These are phyloP conservation scores for Neoseiulus cucumeris DNA, from an alignment of 1,140 invertebrate genomes.

Conservation along the genomic window DNA sequence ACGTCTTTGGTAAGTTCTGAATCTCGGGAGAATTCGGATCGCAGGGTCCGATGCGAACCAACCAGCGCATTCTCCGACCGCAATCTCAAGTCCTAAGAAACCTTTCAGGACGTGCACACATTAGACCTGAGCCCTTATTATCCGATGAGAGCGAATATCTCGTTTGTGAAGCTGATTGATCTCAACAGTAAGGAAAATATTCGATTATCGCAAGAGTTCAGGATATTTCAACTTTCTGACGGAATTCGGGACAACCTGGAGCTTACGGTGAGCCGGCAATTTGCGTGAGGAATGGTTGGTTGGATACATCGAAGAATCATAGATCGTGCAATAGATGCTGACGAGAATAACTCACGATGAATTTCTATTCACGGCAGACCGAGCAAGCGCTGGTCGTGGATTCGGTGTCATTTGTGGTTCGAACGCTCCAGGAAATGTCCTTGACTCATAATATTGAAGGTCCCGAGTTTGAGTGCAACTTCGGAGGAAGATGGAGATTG, in stretches of 20 bases:
- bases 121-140: background rate
- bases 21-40: background rate
- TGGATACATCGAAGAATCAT: too few relatives aligned
- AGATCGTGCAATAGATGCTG: too few relatives aligned
- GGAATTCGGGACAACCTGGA: background rate
- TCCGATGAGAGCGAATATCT: background rate
- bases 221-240: background rate
- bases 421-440: background rate
- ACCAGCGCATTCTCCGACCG: too few relatives aligned
- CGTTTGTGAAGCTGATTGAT: background rate
- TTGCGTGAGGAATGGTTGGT: too few relatives aligned
- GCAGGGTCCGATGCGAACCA: too few relatives aligned
- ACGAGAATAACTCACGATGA: too few relatives aligned
- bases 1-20: background rate
- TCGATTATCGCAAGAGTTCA: background rate
- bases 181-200: background rate
- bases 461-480: background rate
- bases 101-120: background rate
- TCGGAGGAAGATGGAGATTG: background rate
- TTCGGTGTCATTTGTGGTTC: conserved; percentile 3
- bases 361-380: background rate
- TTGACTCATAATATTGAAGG: background rate
- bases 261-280: background rate
- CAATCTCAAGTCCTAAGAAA: too few relatives aligned
- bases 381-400: background rate